Conservation (phyloP, 1,140 invertebrate genomes). For the Oscheius sp. region DNA sequence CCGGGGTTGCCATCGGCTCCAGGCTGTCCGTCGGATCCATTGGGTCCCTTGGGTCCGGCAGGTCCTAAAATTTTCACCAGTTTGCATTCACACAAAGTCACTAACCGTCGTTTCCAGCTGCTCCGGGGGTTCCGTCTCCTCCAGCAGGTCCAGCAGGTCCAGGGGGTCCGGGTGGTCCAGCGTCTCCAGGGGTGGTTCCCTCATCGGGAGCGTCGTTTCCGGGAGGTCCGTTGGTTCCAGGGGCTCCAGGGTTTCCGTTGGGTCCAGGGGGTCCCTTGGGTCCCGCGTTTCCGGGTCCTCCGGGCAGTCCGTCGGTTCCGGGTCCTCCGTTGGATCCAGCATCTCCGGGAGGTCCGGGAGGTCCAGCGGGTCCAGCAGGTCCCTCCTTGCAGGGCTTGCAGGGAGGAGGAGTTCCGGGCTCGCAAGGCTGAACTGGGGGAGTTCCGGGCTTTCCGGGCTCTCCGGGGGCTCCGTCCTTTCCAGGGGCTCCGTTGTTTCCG, state of each 20-base stretch:
- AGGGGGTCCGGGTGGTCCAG: constrained; percentile 41
- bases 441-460: constrained; percentile 29
- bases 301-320: constrained; percentile 36
- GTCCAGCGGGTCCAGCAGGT: constrained; percentile 41
- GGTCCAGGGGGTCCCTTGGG: constrained; percentile 39
- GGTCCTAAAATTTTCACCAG: constrained; percentile 18
- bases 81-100: constrained; percentile 16
- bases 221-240: constrained; percentile 35
- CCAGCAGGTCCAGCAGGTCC: background rate
- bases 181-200: constrained; percentile 34
- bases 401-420: background rate
- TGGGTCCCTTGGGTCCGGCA: constrained; percentile 24
- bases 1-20: constrained; percentile 25
- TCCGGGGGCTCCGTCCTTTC: background rate
- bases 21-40: constrained; percentile 14
- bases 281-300: constrained; percentile 41
- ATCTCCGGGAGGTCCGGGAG: constrained; percentile 43
- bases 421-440: constrained; percentile 33
- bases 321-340: constrained; percentile 32
- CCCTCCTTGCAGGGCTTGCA: constrained; percentile 34
- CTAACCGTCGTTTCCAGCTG: constrained; percentile 14
- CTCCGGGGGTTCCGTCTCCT: constrained; percentile 28
- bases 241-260: constrained; percentile 41
- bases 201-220: constrained; percentile 38
- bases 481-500: constrained; percentile 22